A percentile compares a stretch with the other conserved stretches of the same genome.
These are phyloP conservation scores for Nyctereutes procyonoides DNA, from an alignment of 2,113 vertebrate genomes.

Conservation along the genomic window DNA sequence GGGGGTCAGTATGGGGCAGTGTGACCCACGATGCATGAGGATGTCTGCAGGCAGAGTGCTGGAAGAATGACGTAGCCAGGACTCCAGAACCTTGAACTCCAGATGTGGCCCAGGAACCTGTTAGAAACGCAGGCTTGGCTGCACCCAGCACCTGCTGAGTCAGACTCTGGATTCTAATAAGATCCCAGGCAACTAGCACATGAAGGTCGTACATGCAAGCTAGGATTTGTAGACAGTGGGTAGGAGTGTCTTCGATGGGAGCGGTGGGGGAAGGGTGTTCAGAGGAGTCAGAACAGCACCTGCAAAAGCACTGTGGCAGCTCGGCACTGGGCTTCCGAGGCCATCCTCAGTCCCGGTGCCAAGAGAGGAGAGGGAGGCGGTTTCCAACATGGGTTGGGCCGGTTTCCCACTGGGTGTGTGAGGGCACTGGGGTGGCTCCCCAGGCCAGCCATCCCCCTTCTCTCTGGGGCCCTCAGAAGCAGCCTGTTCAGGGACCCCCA, in stretches of 20 bases:
- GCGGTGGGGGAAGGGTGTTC: rapidly evolving
- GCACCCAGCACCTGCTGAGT: too few species aligned
- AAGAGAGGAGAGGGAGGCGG: neutral
- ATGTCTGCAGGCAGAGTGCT: rapidly evolving
- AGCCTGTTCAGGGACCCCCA: rapidly evolving
- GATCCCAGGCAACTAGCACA: neutral
- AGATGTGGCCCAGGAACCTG: neutral
- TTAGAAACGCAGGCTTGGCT: rapidly evolving
- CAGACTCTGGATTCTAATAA: neutral
- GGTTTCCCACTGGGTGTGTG: neutral
- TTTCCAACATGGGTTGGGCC: rapidly evolving
- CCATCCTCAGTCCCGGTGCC: rapidly evolving
- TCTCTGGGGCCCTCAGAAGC: neutral
- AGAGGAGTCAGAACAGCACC: neutral
- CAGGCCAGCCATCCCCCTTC: neutral
- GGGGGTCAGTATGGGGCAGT: rapidly evolving
- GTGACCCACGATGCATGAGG: rapidly evolving
- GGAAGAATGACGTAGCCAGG: neutral
- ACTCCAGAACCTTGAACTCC: neutral
- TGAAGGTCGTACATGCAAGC: neutral
- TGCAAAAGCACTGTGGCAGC: neutral
- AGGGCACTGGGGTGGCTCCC: rapidly evolving
- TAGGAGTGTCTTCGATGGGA: neutral
- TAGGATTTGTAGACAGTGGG: neutral
- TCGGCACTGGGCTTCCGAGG: rapidly evolving